Base-by-base conservation (phyloP, 2,797 vertebrate genomes). In the Champsocephalus gunnari region DNA sequence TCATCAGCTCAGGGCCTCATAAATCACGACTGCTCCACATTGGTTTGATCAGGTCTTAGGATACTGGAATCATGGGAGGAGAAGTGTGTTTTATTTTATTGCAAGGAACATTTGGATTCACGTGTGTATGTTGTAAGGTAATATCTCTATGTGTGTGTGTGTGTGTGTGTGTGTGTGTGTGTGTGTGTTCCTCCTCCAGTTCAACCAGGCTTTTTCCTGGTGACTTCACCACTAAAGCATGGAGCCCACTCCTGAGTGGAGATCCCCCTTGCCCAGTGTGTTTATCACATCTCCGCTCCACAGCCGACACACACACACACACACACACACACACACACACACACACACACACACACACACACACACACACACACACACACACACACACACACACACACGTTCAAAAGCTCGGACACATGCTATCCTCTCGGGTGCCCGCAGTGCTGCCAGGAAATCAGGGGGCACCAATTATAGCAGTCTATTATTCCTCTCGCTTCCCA, bases 181-280 rank as follows among this genome's bases (percentile, higher is more conserved):
- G 24, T 28, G 24, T 28, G 24, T 28, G 24, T 3, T 90, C 84
- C 83, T 89, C 85, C 91, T 89, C 87, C 81, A 79, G 82, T 87
- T 90, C 80, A 82, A 91, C 87, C 72, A 56, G 88, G 85, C 91
- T 86, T 90, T 93, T 93, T 93, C 93, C 92, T 88, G 74, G 89
- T 95, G 94, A 95, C 93, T 92, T 95, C 94, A 95, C 81, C 88
- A 84, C 90, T 80, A 84, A 95, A 92, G 90, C 87, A 95, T 88
- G 89, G 82, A 89, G 89, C 88, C 90, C 87, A 85, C 88, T 95
- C 90, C 92, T 93, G 91, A 85, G 92, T 66, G 93, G 93, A 94
- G 93, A 94, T 94, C 94, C 93, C 34, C 93, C 93, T 87, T 93
- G 92, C 80, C 93, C 90, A 73, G 90, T 69, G 89, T 94, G 92